Percentiles rank a stretch among this genome's conserved stretches.
phyloP scores from a whole-genome alignment of 1,140 invertebrate genomes.

The Limonius californicus region DNA sequence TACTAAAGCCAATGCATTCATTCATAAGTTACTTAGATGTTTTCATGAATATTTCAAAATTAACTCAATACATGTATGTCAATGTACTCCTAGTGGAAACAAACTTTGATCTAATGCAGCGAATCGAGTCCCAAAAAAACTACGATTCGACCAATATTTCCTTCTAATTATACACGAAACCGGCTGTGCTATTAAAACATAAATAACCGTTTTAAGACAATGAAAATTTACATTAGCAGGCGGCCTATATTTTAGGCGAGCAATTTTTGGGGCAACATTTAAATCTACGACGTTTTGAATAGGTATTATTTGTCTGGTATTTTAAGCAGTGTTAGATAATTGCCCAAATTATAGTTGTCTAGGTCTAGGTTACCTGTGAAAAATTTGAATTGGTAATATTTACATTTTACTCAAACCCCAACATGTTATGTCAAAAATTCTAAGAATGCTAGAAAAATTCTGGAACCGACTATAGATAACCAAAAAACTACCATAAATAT shows the following conservation, averaged over 20 bases:
- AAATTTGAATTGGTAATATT: neutral
- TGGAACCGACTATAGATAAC: too few relatives aligned
- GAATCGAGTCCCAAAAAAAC: neutral
- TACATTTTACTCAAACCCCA: neutral
- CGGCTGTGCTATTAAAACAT: neutral
- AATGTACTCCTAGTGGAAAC: neutral
- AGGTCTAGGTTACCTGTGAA: neutral
- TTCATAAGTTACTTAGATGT: neutral
- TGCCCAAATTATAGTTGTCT: too few relatives aligned
- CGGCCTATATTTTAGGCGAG: constrained; percentile 8
- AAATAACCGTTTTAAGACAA: constrained; percentile 11
- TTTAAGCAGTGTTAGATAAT: neutral
- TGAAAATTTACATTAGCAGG: constrained; percentile 9
- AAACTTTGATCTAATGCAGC: neutral
- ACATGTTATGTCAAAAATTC: too few relatives aligned
- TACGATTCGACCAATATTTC: neutral
- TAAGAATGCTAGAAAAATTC: too few relatives aligned
- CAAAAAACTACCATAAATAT: too few relatives aligned
- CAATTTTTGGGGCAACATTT: neutral
- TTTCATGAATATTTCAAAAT: constrained; percentile 3
- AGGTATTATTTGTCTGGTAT: neutral
- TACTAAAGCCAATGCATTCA: neutral
- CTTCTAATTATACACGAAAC: neutral
- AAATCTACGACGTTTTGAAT: neutral
- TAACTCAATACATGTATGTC: neutral